Conservation (phyloP, 30 jellyfish, hydroid and myxozoan genomes). For the Sanderia malayensis region DNA sequence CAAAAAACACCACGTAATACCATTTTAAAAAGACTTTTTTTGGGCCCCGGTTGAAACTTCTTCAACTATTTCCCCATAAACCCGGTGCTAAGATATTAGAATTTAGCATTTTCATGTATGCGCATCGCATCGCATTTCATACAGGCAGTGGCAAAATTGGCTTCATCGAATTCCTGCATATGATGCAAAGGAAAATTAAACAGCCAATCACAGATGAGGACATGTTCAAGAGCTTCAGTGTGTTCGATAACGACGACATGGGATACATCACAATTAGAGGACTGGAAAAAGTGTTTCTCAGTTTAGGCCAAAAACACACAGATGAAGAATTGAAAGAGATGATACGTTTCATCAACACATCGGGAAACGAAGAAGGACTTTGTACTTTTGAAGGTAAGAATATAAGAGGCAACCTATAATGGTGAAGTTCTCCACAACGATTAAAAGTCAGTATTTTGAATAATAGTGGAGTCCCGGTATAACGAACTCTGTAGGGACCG, state of each 20-base stretch:
- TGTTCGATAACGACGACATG: slow-evolving; percentile 36
- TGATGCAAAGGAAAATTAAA: slow-evolving; percentile 51
- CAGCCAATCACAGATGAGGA: slow-evolving; percentile 56
- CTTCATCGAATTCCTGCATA: slow-evolving; percentile 55
- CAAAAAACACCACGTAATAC: too few relatives aligned
- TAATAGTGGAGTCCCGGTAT: too few relatives aligned
- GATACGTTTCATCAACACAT: slow-evolving; percentile 33
- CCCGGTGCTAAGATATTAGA: too few relatives aligned
- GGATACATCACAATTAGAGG: slow-evolving; percentile 62
- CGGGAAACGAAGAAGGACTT: slow-evolving; percentile 52
- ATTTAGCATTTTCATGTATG: too few relatives aligned
- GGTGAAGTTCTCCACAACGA: too few relatives aligned
- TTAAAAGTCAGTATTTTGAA: too few relatives aligned
- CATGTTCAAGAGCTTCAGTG: slow-evolving; percentile 36
- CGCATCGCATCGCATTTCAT: too few relatives aligned
- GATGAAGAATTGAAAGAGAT: slow-evolving; percentile 57
- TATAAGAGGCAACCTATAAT: too few relatives aligned
- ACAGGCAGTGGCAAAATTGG: slow-evolving; percentile 57
- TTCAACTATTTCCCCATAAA: too few relatives aligned
- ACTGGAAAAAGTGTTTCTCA: slow-evolving; percentile 50
- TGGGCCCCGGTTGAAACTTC: too few relatives aligned
- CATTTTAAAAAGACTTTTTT: too few relatives aligned
- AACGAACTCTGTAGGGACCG: too few relatives aligned
- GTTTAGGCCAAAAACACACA: slow-evolving; percentile 47
- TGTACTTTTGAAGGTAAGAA: slow-evolving; percentile 31